A percentile compares a stretch with the other conserved stretches of the same genome.
phyloP scores from a whole-genome alignment of 2,888 invertebrate species.

The Lepidonotus clava region DNA sequence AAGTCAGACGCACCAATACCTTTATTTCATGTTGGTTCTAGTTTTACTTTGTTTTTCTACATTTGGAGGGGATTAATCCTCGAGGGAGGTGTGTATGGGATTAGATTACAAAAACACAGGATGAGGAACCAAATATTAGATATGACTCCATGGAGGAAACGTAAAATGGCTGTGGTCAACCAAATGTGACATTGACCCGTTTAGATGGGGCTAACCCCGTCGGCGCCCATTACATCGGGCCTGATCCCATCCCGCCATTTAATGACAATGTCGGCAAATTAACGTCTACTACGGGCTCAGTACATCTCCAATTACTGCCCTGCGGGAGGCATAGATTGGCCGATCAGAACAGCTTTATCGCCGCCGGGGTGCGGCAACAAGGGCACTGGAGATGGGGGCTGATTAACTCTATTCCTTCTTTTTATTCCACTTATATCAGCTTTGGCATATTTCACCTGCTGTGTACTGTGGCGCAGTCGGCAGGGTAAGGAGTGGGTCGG shows the following conservation, averaged over 20 bases:
- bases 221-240: not conserved
- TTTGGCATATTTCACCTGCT: not conserved
- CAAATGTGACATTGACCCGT: conserved; percentile 13
- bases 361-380: not conserved
- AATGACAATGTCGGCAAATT: not conserved
- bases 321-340: not conserved
- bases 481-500: not conserved
- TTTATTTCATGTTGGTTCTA: too few relatives aligned
- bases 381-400: not conserved
- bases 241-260: not conserved
- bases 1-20: not conserved
- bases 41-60: too few relatives aligned
- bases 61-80: too few relatives aligned
- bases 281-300: not conserved
- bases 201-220: not conserved
- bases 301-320: conserved; percentile 8
- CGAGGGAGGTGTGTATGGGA: too few relatives aligned
- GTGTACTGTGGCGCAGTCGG: not conserved
- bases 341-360: not conserved
- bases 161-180: conserved; percentile 3
- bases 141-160: too few relatives aligned
- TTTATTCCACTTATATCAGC: not conserved
- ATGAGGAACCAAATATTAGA: too few relatives aligned
- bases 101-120: too few relatives aligned
- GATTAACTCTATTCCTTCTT: not conserved